Base-by-base conservation (phyloP, 1,140 invertebrate genomes). In the Wasmannia auropunctata region DNA sequence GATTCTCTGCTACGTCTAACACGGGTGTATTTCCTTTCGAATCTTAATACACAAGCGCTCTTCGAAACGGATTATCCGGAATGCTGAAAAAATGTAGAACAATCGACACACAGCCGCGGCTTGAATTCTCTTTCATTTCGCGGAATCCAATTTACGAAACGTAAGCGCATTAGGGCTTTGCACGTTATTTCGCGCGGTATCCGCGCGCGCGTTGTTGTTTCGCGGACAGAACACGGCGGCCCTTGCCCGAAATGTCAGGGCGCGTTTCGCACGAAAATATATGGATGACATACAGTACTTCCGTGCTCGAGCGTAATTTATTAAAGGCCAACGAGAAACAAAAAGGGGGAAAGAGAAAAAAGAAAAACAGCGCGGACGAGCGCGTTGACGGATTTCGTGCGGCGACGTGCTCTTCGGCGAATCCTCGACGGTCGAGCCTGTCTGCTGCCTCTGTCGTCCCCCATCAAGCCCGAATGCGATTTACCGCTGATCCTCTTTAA, bases 401-500 rank as follows among this genome's bases (percentile, higher is more conserved):
- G 2, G 34, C 86, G 28, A 69, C 79, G n/a, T 40, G 31, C 74
- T 31, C 56, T 49, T 74, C 51, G 69, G 31, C 40, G 63, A 60
- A 67, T 54, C 40, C 25, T 28, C 67, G 40, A 14, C 25, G 31
- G 67, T 77, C 87, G 70, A 51, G 58, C 31, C 58, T 85, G 81
- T 37, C 72, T 65, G 25, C 72, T 65, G 25, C 46, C 62, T 58
- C 65, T 72, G 79, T 83, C 79, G 51, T 72, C 54, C 56, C 65
- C 69, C 60, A 54, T 62, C 85, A 70, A 67, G 22, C 87, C 22
- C 77, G 85, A 83, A 90, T 84, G 85, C 88, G 88, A 90, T 89
- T 90, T 90, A 87, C 69, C 85, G 74, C 51, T 89, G 88, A 90
- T 90, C 88, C 88, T 81, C 72, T 84, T 85, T 90, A 90, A 90